These are phyloP conservation scores for Ibidorhyncha struthersii DNA, from an alignment of 2,113 vertebrate genomes.

Conservation along the genomic window DNA sequence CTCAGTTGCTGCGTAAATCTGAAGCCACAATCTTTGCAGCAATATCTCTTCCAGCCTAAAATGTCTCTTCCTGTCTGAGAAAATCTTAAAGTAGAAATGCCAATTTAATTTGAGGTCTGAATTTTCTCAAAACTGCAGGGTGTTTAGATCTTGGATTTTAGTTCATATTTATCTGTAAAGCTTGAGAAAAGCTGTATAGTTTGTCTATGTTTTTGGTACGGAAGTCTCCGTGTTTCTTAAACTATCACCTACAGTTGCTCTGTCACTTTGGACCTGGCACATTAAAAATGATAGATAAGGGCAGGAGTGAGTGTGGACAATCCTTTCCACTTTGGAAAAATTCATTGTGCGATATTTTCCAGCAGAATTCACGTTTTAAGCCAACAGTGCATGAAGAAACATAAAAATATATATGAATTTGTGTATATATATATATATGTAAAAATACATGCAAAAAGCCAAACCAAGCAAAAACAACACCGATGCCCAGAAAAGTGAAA, in stretches of 20 bases:
- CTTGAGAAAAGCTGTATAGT: background rate
- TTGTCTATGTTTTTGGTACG: background rate
- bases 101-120: background rate
- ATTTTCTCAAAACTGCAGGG: background rate
- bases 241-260: background rate
- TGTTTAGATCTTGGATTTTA: background rate
- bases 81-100: background rate
- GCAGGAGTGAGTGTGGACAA: background rate
- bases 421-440: accelerated
- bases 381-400: background rate
- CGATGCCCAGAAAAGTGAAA: background rate
- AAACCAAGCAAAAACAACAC: background rate
- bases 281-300: background rate
- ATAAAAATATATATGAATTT: background rate
- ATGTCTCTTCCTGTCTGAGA: background rate
- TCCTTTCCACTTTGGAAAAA: background rate
- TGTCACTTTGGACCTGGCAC: background rate
- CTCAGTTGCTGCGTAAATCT: background rate
- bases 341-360: background rate
- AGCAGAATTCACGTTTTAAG: background rate
- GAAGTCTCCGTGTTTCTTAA: background rate
- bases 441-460: background rate
- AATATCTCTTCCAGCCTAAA: background rate
- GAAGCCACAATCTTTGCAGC: background rate
- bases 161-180: background rate